Percentiles rank a stretch among this genome's conserved stretches.
Conservation (phyloP, 2,113 vertebrate genomes). For the Phrynosoma platyrhinos region DNA sequence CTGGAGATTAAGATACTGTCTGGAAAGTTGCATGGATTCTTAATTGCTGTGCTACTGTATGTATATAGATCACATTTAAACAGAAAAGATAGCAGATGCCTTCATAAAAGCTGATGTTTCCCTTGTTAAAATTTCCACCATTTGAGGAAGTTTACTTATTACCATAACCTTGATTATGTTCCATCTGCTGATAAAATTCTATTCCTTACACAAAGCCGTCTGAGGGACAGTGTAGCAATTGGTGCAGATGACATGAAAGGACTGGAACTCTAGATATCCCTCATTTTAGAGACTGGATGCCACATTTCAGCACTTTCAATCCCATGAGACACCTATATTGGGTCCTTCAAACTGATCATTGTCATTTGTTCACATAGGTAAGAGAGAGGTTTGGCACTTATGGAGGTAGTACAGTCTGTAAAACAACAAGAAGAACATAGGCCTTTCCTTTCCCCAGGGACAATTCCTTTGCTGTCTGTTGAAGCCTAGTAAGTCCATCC, state of each 20-base stretch:
- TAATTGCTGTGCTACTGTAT: constrained; percentile 30
- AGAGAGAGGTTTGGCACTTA: neutral
- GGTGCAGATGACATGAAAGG: neutral
- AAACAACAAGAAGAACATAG: neutral
- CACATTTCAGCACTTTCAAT: neutral
- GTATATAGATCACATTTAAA: neutral
- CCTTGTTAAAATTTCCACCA: neutral
- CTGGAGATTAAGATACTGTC: constrained; percentile 51
- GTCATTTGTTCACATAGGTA: neutral
- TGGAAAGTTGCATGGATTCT: constrained; percentile 35
- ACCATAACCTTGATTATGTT: neutral
- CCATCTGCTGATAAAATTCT: neutral
- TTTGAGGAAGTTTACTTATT: constrained; percentile 16
- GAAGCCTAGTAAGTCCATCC: neutral
- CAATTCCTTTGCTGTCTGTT: neutral
- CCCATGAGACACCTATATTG: too few relatives aligned
- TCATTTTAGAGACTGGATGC: neutral
- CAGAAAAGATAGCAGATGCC: constrained; percentile 14
- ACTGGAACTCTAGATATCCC: neutral
- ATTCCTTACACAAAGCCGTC: neutral
- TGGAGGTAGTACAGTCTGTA: neutral
- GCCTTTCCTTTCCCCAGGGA: neutral
- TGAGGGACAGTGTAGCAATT: neutral
- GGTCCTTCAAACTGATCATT: neutral
- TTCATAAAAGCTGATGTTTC: constrained; percentile 1